These are phyloP conservation scores for Trachelus stipa DNA, from an alignment of 2,888 invertebrate species.

Conservation along the genomic window DNA sequence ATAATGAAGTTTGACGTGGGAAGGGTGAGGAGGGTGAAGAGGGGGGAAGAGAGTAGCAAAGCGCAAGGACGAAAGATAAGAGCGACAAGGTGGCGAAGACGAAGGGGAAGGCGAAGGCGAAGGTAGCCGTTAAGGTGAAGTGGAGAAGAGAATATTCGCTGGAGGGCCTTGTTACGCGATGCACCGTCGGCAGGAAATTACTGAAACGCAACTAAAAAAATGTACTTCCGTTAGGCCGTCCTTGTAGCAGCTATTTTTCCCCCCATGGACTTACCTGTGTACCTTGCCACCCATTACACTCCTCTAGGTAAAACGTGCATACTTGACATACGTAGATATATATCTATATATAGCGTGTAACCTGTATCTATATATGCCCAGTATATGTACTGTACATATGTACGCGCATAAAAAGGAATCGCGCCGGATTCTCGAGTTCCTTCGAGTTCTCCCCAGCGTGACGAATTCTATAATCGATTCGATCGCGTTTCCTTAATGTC, in stretches of 20 bases:
- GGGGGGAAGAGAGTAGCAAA: background rate
- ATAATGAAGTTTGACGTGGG: too few species aligned
- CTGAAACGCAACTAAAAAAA: slow-evolving; percentile 32
- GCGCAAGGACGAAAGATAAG: slow-evolving; percentile 6
- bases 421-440: too few species aligned
- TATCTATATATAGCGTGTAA: background rate
- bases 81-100: background rate
- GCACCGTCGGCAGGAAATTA: slow-evolving; percentile 28
- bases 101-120: background rate
- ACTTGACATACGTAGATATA: background rate
- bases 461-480: too few species aligned
- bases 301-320: too few species aligned
- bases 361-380: too few species aligned
- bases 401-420: too few species aligned
- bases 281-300: background rate
- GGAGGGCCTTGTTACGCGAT: background rate
- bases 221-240: slow-evolving; percentile 24
- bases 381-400: too few species aligned
- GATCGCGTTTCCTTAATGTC: too few species aligned
- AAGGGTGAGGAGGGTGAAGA: too few species aligned
- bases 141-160: background rate
- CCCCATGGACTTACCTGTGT: slow-evolving; percentile 28
- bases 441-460: too few species aligned
- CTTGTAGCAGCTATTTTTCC: slow-evolving; percentile 33
- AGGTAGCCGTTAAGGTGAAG: background rate